These are phyloP conservation scores for Drosophila repleta DNA, from an alignment of 1,140 invertebrate species.

Conservation along the genomic window DNA sequence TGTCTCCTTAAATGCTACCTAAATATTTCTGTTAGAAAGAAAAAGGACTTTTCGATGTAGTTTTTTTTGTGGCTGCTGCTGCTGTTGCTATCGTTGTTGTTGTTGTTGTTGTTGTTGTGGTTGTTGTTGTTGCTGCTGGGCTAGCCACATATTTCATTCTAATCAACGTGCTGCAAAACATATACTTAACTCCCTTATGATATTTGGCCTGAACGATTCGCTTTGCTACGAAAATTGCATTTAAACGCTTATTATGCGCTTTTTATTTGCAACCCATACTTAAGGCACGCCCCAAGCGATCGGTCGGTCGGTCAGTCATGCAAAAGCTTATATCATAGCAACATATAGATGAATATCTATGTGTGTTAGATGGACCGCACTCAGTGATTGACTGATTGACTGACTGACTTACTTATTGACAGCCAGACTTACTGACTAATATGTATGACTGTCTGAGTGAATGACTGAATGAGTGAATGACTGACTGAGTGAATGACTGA, in stretches of 20 bases:
- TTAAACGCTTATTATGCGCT: constrained; percentile 84
- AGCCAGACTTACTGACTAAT: no score
- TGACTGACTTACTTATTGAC: no score
- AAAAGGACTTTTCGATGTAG: constrained; percentile 64
- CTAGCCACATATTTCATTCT: constrained; percentile 70
- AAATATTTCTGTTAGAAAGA: constrained; percentile 75
- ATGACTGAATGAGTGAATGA: not conserved
- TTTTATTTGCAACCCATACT: constrained; percentile 83
- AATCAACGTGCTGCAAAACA: constrained; percentile 77
- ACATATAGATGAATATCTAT: constrained; percentile 29
- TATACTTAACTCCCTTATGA: constrained; percentile 74
- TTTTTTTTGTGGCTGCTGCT: constrained; percentile 9
- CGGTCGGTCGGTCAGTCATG: constrained; percentile 56
- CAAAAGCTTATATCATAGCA: constrained; percentile 46
- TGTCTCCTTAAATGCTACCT: constrained; percentile 75
- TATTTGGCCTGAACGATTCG: constrained; percentile 61
- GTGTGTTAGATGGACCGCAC: not conserved
- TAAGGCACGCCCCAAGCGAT: constrained; percentile 54
- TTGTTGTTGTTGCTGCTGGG: not conserved
- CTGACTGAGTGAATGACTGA: not conserved
- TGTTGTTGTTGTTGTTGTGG: not conserved
- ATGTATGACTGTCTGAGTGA: not conserved
- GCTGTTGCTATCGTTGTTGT: constrained; percentile 5
- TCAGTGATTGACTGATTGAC: not conserved
- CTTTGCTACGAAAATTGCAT: constrained; percentile 83